These are phyloP conservation scores for Megastigmus dorsalis DNA, from an alignment of 2,888 invertebrate genomes.

Conservation along the genomic window DNA sequence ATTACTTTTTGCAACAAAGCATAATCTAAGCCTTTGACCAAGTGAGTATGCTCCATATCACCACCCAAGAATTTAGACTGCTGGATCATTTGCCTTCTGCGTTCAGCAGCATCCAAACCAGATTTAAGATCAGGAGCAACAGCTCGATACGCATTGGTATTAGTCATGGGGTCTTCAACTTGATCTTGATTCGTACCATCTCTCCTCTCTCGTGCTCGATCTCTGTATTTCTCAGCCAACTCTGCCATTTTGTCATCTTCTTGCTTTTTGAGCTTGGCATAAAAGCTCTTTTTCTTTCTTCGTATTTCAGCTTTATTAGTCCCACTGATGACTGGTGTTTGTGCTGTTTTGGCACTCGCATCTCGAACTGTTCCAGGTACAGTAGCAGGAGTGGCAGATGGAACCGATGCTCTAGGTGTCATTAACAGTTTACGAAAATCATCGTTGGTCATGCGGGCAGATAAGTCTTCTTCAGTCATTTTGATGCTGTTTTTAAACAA, in stretches of 20 bases:
- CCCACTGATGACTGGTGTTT: constrained; percentile 66
- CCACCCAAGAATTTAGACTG: constrained; percentile 99
- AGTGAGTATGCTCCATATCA: constrained; percentile 99
- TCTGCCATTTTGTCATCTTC: constrained; percentile 97
- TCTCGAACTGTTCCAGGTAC: constrained; percentile 81
- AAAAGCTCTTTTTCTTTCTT: constrained; percentile 95
- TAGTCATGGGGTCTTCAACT: constrained; percentile 88
- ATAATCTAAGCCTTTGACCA: constrained; percentile 98
- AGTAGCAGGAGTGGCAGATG: constrained; percentile 76
- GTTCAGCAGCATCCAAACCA: constrained; percentile 94
- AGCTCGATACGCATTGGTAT: constrained; percentile 91
- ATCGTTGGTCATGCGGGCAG: constrained; percentile 93
- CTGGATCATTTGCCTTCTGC: constrained; percentile 94
- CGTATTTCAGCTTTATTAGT: constrained; percentile 83
- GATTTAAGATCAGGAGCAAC: constrained; percentile 98
- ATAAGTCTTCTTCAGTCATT: constrained; percentile 75
- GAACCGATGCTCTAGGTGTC: constrained; percentile 90
- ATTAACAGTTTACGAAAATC: constrained; percentile 97
- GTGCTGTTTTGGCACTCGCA: constrained; percentile 81
- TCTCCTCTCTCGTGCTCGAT: constrained; percentile 91
- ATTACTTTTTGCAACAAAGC: constrained; percentile 91
- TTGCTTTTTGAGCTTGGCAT: constrained; percentile 94
- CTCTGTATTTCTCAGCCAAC: constrained; percentile 93
- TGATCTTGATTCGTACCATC: constrained; percentile 90
- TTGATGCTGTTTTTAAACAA: constrained; percentile 54